Evolutionary conservation across 2,113 vertebrate genomes (phyloP).

Genomic region (Lanius ludovicianus): DNA sequence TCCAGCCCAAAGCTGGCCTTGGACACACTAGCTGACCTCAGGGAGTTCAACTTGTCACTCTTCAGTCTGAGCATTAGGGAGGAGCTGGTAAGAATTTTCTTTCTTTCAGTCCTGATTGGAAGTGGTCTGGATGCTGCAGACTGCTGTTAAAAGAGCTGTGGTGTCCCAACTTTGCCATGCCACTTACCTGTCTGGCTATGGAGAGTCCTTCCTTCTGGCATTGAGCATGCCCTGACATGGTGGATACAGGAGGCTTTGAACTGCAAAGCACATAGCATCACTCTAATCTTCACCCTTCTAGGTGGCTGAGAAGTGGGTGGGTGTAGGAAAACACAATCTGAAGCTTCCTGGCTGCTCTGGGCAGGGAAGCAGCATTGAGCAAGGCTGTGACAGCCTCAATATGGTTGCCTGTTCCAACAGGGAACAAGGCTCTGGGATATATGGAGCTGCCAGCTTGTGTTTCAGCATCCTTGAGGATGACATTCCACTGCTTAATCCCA

Average conservation of each 20-base stretch:
- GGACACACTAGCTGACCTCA: not conserved
- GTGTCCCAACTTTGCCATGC: not conserved
- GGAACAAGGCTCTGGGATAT: not conserved
- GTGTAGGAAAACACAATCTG: not conserved
- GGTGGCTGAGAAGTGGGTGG: not conserved
- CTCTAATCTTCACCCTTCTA: not conserved
- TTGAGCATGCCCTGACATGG: rapidly evolving
- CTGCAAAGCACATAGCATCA: not conserved
- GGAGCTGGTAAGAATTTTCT: not conserved
- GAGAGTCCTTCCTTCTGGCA: not conserved
- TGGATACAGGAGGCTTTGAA: not conserved
- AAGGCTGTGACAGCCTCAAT: not conserved
- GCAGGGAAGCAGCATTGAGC: not conserved
- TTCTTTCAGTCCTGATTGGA: not conserved
- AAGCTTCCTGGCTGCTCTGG: not conserved
- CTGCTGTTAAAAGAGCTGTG: not conserved
- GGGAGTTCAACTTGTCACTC: not conserved
- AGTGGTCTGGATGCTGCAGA: not conserved
- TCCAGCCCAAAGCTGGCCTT: not conserved
- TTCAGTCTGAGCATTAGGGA: not conserved
- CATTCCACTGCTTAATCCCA: not conserved
- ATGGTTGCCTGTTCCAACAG: not conserved
- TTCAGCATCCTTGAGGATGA: not conserved
- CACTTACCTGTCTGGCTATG: not conserved
- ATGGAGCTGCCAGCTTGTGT: not conserved